phyloP scores from a whole-genome alignment of 2,113 vertebrate species.

The Lethenteron camtschaticum region DNA sequence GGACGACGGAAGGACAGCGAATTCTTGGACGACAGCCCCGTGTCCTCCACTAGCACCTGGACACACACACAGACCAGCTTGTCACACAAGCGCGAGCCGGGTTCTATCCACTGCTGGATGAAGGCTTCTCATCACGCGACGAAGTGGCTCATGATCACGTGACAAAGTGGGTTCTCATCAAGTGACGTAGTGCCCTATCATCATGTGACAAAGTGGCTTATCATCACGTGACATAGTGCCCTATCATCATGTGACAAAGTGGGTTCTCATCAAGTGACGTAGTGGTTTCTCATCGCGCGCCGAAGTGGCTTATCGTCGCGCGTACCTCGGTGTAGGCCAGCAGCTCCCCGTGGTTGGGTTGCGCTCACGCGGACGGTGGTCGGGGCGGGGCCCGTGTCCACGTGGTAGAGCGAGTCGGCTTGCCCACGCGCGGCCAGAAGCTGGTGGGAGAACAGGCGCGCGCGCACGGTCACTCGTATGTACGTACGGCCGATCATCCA shows the following conservation, averaged over 20 bases:
- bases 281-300: neutral
- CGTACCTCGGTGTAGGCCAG: constrained; percentile 53
- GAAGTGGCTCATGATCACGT: neutral
- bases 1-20: constrained; percentile 54
- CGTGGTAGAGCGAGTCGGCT: constrained; percentile 31
- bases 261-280: neutral
- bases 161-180: neutral
- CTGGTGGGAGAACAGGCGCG: constrained; percentile 17
- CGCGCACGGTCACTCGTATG: neutral
- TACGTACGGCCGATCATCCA: neutral
- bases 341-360: constrained; percentile 55
- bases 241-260: neutral
- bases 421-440: constrained; percentile 30
- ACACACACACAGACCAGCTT: neutral
- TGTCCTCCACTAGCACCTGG: constrained; percentile 46
- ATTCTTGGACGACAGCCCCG: constrained; percentile 44
- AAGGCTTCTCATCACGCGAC: neutral
- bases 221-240: neutral
- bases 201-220: neutral
- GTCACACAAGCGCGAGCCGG: neutral
- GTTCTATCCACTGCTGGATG: neutral
- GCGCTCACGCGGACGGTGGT: constrained; percentile 47
- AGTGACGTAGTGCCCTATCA: neutral
- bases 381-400: constrained; percentile 28
- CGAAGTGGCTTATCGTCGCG: neutral